These are phyloP conservation scores for Leucophenga maculata DNA, from an alignment of 2,888 invertebrate genomes.

Conservation along the genomic window DNA sequence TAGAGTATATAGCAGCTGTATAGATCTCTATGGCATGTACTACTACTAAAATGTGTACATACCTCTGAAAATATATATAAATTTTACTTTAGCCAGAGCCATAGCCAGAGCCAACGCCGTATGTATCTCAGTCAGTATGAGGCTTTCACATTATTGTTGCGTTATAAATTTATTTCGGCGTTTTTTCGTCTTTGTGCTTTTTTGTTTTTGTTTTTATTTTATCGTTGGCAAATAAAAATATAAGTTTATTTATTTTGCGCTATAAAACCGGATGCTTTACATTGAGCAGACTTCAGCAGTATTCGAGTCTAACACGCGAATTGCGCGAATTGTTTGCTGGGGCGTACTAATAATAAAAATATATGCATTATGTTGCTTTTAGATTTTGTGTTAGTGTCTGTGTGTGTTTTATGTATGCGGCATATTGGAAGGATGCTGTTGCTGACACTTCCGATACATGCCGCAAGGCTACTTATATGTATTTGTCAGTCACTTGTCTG, in stretches of 20 bases:
- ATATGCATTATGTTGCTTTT: conserved; percentile 53
- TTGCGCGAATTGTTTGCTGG: not conserved
- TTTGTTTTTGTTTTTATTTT: conserved; percentile 3
- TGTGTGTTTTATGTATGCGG: not conserved
- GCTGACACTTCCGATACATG: conserved; percentile 46
- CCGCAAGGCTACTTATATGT: conserved; percentile 8
- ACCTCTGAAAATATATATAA: conserved; percentile 33
- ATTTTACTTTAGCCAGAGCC: conserved; percentile 43
- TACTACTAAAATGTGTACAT: conserved; percentile 45
- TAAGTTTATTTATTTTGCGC: conserved; percentile 56
- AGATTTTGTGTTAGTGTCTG: conserved; percentile 54
- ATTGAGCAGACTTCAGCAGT: conserved; percentile 47
- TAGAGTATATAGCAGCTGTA: conserved; percentile 53
- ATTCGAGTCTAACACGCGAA: conserved; percentile 58
- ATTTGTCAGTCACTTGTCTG: not conserved
- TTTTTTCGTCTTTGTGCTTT: conserved; percentile 32
- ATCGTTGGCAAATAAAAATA: conserved; percentile 57
- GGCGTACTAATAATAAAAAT: conserved; percentile 49
- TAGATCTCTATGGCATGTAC: conserved; percentile 38
- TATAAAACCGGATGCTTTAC: conserved; percentile 63
- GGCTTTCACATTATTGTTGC: conserved; percentile 35
- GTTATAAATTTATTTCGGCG: conserved; percentile 47
- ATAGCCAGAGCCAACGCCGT: conserved; percentile 36
- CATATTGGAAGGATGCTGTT: conserved; percentile 24
- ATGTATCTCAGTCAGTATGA: conserved; percentile 22